Conservation (phyloP, 2,113 vertebrate genomes). For the Forbesichthys agassizii region DNA sequence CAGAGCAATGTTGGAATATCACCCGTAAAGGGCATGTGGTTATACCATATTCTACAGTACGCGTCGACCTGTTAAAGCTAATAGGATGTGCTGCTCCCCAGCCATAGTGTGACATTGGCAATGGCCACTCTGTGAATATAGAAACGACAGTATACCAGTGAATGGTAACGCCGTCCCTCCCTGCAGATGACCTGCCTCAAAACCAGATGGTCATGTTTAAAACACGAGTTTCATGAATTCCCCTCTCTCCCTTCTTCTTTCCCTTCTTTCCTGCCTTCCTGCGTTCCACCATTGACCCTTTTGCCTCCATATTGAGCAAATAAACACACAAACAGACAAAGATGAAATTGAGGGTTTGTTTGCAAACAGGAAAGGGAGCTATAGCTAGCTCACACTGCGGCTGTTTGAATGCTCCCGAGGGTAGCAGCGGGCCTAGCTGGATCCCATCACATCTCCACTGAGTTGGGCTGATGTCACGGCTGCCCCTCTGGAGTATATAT, state of each 20-base stretch:
- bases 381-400: neutral
- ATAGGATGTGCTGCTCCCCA: neutral
- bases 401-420: neutral
- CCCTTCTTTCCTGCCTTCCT: neutral
- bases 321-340: slow-evolving; percentile 11
- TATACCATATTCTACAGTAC: neutral
- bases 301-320: neutral
- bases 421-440: neutral
- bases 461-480: neutral
- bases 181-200: slow-evolving; percentile 28
- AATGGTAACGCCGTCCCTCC: slow-evolving; percentile 23
- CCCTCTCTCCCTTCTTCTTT: neutral
- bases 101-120: neutral
- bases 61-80: neutral
- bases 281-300: neutral
- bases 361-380: neutral
- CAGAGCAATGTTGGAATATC: neutral
- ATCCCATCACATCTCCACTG: slow-evolving; percentile 3
- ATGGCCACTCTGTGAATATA: neutral
- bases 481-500: neutral
- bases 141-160: neutral
- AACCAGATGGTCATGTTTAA: slow-evolving; percentile 55
- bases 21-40: neutral
- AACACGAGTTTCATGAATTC: slow-evolving; percentile 39
- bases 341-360: neutral